A percentile compares a stretch with the other conserved stretches of the same genome.
These are phyloP conservation scores for Muschampia plurimacula DNA, from an alignment of 2,888 invertebrate species.

Conservation along the genomic window DNA sequence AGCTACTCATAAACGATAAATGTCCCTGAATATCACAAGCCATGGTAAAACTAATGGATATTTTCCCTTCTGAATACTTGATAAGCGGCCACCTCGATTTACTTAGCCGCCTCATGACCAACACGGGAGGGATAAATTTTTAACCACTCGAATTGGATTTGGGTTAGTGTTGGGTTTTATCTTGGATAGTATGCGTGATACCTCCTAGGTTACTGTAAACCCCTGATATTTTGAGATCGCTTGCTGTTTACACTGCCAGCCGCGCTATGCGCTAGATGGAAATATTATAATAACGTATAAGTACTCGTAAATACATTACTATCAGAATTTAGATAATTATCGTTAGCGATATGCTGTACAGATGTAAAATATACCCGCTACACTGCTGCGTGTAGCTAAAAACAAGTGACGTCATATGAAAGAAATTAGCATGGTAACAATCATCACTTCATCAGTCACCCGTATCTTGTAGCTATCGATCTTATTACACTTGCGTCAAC, in stretches of 20 bases:
- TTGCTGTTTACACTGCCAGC: too few species aligned
- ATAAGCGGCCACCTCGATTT: constrained; percentile 37
- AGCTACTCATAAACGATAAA: too few species aligned
- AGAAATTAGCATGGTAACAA: constrained; percentile 7
- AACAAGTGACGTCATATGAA: constrained; percentile 15
- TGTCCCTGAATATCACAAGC: neutral
- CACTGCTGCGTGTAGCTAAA: neutral
- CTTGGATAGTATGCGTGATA: neutral
- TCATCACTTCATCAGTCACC: constrained; percentile 5
- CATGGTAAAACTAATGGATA: constrained; percentile 14
- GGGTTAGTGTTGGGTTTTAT: neutral
- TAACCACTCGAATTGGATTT: constrained; percentile 33
- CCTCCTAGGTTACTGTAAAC: too few species aligned
- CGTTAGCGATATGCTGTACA: neutral
- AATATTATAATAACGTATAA: too few species aligned
- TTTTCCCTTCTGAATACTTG: constrained; percentile 40
- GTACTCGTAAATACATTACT: neutral
- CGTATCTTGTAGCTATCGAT: neutral
- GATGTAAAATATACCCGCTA: neutral
- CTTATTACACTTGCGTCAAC: constrained; percentile 5
- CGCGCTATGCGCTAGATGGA: too few species aligned
- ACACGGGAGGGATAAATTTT: constrained; percentile 33
- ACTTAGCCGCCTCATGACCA: constrained; percentile 33
- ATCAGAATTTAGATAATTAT: neutral
- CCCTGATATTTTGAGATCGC: too few species aligned